Base-by-base conservation (phyloP, 2,113 vertebrate species). In the Alethe castanea region DNA sequence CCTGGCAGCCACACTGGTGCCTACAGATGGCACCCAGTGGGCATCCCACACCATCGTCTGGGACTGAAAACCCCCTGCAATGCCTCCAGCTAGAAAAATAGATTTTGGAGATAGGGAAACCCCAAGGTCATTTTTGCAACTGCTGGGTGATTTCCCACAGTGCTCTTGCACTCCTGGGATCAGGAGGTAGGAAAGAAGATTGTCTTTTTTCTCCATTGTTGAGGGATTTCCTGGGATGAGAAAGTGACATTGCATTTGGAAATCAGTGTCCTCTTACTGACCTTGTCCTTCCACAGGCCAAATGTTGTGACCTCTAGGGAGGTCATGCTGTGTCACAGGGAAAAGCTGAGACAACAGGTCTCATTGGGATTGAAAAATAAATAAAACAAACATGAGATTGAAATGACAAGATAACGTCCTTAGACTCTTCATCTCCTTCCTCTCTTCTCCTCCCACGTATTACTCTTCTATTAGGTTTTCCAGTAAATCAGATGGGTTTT, bases 401-500 rank as follows among this genome's bases (percentile, higher is more conserved):
- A 92, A 90, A 93, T 65, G 15, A 54, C 59, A 53, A 85, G 72
- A 67, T 67, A 91, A 80, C 12, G 57, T 61, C 26, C 48, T 79
- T 79, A 48, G 22, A 71, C 23, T 57, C 61, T 85, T 74, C 73
- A 89, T 72, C 61, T 89, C 40, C 35, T 90, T 70, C 53, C 15
- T 67, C 57, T 86, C 40, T 85, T 79, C 20, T 47, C 6, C 67
- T 80, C n/a, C 70, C 36, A 88, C 3, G 0, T 80, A 53, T 31
- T 67, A 74, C 3, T 76, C 4, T 35, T 94, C 66, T 79, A 69
- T 80, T 86, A 80, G 29, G 54, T 87, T 95, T 93, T 82, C 70
- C 66, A 73, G 67, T 73, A 85, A 92, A 90, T 80, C 66, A 91
- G 15, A 11, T 48, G 18, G n/a, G 16, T 87, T 92, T 91, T 80